Evolutionary conservation across 2,888 invertebrate species (phyloP).

Genomic region (Neoaliturus tenellus): DNA sequence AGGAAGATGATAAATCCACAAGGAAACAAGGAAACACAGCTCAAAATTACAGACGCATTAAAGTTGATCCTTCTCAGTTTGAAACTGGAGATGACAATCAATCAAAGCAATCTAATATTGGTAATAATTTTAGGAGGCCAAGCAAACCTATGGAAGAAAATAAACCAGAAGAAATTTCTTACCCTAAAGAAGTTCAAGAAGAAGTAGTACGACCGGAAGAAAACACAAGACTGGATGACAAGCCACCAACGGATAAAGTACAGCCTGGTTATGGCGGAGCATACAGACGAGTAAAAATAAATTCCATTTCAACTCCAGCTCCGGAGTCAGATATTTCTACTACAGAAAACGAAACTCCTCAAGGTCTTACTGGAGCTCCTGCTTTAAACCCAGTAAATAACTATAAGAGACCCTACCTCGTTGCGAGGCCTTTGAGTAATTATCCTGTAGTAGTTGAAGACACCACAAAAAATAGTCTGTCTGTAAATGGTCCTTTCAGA

Average conservation of each 20-base stretch:
- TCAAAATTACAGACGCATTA: constrained; percentile 41
- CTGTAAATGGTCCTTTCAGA: constrained; percentile 7
- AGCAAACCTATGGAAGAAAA: constrained; percentile 43
- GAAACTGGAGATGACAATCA: constrained; percentile 32
- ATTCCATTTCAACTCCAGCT: constrained; percentile 9
- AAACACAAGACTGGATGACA: not conserved
- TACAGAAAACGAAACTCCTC: not conserved
- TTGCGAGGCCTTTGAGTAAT: constrained; percentile 26
- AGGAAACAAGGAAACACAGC: constrained; percentile 10
- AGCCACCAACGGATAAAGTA: not conserved
- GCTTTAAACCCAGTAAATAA: not conserved
- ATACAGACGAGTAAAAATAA: constrained; percentile 38
- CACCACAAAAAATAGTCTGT: constrained; percentile 10
- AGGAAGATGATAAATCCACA: constrained; percentile 14
- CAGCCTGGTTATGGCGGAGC: constrained; percentile 16
- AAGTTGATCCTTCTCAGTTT: constrained; percentile 31
- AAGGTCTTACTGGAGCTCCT: not conserved
- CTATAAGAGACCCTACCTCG: constrained; percentile 23
- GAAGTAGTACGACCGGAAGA: not conserved
- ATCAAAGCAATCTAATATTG: constrained; percentile 19
- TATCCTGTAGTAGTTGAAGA: constrained; percentile 25
- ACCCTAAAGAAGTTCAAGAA: not conserved
- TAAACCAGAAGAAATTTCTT: not conserved
- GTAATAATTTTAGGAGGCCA: constrained; percentile 48
- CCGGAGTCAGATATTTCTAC: constrained; percentile 2